Base-by-base conservation (phyloP, 2,797 vertebrate species). In the Labeo calbasu region DNA sequence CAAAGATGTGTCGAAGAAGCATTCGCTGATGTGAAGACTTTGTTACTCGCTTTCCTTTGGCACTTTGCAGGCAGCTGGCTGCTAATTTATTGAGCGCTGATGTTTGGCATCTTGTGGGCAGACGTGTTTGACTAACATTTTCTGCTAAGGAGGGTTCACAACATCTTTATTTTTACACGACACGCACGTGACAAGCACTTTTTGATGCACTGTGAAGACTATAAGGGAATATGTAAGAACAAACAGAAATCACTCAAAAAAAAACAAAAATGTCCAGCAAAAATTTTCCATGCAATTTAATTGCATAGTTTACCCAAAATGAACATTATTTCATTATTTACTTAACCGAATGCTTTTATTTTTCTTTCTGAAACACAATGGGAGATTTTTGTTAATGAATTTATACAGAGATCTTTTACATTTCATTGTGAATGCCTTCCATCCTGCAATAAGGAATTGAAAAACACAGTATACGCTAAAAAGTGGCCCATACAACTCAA, bases 11-110 rank as follows among this genome's bases (percentile, higher is more conserved):
- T 77, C 55, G 46, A 66, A 19, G 83, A 48, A 72, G 59, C 50
- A 66, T 66, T 78, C n/a, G 36, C 40, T 48, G 63, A 83, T 53
- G 53, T 83, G 59, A 72, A 55, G 77, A 50, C 68, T 51, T 57
- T 77, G 84, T 85, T 80, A 73, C 57, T 23, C 14, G 25, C 32
- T 82, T 68, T 82, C 50, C 80, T 72, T 36, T 78, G 66, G 75
- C 55, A 71, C 72, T 82, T 76, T 21, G 61, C 28, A 68, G 71
- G 14, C 48, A 72, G 68, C 57, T 59, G 51, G 78, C 61, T 68
- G 77, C 71, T 80, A 75, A 83, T 83, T 83, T 85, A 75, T 61
- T 59, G 28, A 81, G 65, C n/a, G 65, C 32, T 70, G 65, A 83
- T 59, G 82, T 83, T 70, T 83, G 36, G 8, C 71, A 65, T 82